Evolutionary conservation across 2,888 invertebrate species (phyloP).

Genomic region (Nomada flava): DNA sequence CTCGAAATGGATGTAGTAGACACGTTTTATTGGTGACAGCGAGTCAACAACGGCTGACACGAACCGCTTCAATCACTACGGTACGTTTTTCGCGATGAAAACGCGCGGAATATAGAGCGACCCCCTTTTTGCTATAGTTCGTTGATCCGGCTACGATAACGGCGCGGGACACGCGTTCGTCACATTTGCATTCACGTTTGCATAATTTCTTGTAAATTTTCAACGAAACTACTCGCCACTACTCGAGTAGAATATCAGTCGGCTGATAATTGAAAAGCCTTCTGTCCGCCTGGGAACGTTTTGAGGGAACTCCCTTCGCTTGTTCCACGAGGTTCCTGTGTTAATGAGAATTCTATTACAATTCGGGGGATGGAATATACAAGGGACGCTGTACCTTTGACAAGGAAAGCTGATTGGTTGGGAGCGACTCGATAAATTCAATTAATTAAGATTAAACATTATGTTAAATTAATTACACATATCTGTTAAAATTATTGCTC

Average conservation of each 20-base stretch:
- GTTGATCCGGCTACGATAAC: slow-evolving; percentile 10
- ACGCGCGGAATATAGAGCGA: background rate
- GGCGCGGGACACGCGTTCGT: background rate
- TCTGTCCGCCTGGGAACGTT: background rate
- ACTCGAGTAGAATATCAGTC: background rate
- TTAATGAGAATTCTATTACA: background rate
- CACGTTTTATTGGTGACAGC: slow-evolving; percentile 28
- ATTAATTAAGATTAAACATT: too few species aligned
- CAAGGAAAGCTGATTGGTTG: background rate
- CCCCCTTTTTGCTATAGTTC: background rate
- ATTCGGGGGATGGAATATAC: too few species aligned
- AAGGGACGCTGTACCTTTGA: background rate
- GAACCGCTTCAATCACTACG: background rate
- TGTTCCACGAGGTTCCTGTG: background rate
- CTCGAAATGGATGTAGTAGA: slow-evolving; percentile 36
- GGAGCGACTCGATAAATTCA: background rate
- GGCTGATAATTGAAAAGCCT: background rate
- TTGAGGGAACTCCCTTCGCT: background rate
- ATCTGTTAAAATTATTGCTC: too few species aligned
- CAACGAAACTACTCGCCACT: slow-evolving; percentile 14
- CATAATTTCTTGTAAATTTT: slow-evolving; percentile 26
- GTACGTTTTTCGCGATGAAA: slow-evolving; percentile 21
- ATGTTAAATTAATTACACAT: too few species aligned
- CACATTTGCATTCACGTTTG: slow-evolving; percentile 30
- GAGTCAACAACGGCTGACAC: slow-evolving; percentile 25